A percentile compares a stretch with the other conserved stretches of the same genome.
Conservation (phyloP, 2,113 vertebrate genomes). For the Nyctereutes procyonoides region DNA sequence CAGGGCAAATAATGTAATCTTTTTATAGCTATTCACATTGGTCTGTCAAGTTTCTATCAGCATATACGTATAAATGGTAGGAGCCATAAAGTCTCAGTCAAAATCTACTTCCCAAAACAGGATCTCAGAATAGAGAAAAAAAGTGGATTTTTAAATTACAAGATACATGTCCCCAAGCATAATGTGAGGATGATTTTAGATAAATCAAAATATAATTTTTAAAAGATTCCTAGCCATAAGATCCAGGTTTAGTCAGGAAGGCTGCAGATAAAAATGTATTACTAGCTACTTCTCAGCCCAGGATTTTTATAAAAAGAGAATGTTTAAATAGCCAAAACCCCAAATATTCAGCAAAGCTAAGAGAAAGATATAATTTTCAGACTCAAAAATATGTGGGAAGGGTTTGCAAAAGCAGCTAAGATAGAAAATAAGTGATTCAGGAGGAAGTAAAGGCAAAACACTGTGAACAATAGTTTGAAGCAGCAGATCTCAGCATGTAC, state of each 20-base stretch:
- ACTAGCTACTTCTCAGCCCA: background rate
- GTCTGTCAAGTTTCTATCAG: background rate
- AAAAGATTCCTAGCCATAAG: background rate
- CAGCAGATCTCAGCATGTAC: background rate
- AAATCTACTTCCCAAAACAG: background rate
- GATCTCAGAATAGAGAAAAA: background rate
- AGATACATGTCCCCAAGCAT: background rate
- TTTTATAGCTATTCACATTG: background rate
- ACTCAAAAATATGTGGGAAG: background rate
- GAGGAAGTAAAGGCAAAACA: background rate
- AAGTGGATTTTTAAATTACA: background rate
- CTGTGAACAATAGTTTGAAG: background rate
- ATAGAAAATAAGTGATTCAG: background rate
- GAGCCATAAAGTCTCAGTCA: background rate
- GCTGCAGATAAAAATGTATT: background rate
- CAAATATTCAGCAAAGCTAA: slow-evolving; percentile 14
- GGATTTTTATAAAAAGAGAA: background rate
- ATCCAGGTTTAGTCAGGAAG: background rate
- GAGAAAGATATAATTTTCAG: background rate
- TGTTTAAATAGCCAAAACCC: background rate
- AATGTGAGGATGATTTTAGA: background rate
- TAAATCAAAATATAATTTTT: background rate
- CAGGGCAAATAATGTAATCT: background rate
- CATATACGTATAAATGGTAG: background rate
- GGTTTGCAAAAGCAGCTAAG: background rate